Evolutionary conservation across 2,797 vertebrate species (phyloP).

Genomic region (Stomatorhinus walkeri): DNA sequence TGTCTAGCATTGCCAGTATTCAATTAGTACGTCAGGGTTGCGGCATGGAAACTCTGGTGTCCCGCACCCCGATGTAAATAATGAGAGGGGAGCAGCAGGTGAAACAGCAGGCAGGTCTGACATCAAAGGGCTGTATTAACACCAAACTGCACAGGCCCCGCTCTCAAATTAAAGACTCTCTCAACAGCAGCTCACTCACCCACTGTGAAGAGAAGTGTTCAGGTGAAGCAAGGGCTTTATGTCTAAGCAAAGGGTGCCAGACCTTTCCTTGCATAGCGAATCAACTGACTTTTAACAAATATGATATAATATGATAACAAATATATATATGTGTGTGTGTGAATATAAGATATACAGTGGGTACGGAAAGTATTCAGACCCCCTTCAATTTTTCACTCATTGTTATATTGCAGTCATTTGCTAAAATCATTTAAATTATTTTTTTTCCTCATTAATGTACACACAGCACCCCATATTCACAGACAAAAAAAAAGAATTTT

Average conservation of each 20-base stretch:
- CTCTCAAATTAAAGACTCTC: slow-evolving; percentile 7
- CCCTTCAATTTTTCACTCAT: no score
- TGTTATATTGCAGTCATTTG: no score
- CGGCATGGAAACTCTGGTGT: neutral
- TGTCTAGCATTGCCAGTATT: neutral
- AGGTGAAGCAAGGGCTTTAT: neutral
- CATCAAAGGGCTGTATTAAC: slow-evolving; percentile 32
- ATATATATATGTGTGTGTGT: neutral
- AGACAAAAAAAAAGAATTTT: no score
- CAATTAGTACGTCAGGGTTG: neutral
- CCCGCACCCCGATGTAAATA: slow-evolving; percentile 21
- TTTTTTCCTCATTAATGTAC: no score
- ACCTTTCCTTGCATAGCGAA: neutral
- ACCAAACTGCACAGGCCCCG: slow-evolving; percentile 15
- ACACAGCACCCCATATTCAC: no score
- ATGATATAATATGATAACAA: no score
- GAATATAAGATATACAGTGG: neutral
- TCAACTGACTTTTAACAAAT: neutral
- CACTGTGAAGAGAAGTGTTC: neutral
- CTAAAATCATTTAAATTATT: no score
- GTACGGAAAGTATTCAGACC: no score
- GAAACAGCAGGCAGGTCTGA: slow-evolving; percentile 33
- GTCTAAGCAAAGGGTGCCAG: slow-evolving; percentile 14
- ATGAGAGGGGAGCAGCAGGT: slow-evolving; percentile 34
- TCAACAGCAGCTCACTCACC: neutral